Conservation (phyloP, 2,888 invertebrate species). For the Agrypnus murinus region DNA sequence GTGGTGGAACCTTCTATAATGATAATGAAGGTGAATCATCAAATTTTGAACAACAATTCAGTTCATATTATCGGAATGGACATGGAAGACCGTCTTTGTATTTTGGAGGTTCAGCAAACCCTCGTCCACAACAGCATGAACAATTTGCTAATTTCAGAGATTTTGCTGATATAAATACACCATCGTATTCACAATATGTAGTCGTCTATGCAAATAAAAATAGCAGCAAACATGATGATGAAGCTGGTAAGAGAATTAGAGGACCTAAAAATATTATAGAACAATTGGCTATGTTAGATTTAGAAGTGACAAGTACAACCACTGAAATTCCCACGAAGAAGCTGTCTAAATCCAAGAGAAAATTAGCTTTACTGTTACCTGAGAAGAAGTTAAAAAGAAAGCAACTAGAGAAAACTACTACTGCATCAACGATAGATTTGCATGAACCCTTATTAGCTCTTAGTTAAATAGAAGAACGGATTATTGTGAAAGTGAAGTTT, state of each 20-base stretch:
- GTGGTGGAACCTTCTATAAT: conserved; percentile 89
- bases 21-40: conserved; percentile 81
- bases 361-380: conserved; percentile 74
- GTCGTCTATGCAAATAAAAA: conserved; percentile 90
- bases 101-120: conserved; percentile 76
- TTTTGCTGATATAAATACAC: conserved; percentile 92
- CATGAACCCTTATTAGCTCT: conserved; percentile 80
- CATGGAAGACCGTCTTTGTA: conserved; percentile 81
- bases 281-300: conserved; percentile 83
- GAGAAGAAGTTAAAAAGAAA: conserved; percentile 75
- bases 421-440: conserved; percentile 70
- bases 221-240: conserved; percentile 76
- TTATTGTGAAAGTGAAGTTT: conserved; percentile 24
- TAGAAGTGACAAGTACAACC: conserved; percentile 67
- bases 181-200: conserved; percentile 87
- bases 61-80: conserved; percentile 79
- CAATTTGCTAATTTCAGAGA: conserved; percentile 93
- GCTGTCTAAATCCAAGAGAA: conserved; percentile 78
- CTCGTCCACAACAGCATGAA: conserved; percentile 85
- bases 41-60: conserved; percentile 73
- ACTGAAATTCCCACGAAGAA: conserved; percentile 67
- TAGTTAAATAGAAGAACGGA: conserved; percentile 73
- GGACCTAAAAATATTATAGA: conserved; percentile 90
- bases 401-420: conserved; percentile 52
- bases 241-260: conserved; percentile 67